These are phyloP conservation scores for Cydia amplana DNA, from an alignment of 1,140 invertebrate genomes.

Conservation along the genomic window DNA sequence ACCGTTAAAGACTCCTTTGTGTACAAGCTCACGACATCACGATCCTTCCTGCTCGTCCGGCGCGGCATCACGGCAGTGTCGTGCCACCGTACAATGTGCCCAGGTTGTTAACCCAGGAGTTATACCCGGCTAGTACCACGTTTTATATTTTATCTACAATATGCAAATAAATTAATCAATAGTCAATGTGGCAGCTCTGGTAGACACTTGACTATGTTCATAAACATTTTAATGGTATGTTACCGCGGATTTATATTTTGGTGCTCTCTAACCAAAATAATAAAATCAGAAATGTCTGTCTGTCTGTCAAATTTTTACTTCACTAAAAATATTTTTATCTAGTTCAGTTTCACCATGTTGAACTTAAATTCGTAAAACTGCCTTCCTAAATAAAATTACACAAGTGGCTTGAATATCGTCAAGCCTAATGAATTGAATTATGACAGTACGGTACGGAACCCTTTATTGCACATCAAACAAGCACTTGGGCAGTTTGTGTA, in stretches of 20 bases:
- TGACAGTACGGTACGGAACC: too few relatives aligned
- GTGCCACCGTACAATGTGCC: slow-evolving; percentile 27
- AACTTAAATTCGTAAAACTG: too few relatives aligned
- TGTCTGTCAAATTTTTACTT: too few relatives aligned
- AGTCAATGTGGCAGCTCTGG: background rate
- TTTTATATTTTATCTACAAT: slow-evolving; percentile 15
- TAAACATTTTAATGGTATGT: background rate
- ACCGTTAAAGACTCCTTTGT: slow-evolving; percentile 15
- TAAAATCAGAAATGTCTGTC: too few relatives aligned
- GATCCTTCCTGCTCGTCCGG: slow-evolving; percentile 34
- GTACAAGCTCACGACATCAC: slow-evolving; percentile 41
- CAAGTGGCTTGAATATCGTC: too few relatives aligned
- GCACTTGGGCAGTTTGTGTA: background rate
- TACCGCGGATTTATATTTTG: background rate
- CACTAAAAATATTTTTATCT: too few relatives aligned
- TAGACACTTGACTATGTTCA: background rate
- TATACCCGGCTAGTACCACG: background rate
- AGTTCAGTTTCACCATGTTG: too few relatives aligned
- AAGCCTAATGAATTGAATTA: too few relatives aligned
- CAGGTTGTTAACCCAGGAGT: slow-evolving; percentile 41
- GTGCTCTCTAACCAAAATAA: too few relatives aligned
- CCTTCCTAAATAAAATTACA: too few relatives aligned
- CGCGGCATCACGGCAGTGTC: background rate
- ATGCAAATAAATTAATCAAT: background rate
- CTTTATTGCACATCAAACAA: background rate